Percentiles rank a stretch among this genome's conserved stretches.
phyloP scores from a whole-genome alignment of 2,888 invertebrate genomes.

The Drosophila mimetica region DNA sequence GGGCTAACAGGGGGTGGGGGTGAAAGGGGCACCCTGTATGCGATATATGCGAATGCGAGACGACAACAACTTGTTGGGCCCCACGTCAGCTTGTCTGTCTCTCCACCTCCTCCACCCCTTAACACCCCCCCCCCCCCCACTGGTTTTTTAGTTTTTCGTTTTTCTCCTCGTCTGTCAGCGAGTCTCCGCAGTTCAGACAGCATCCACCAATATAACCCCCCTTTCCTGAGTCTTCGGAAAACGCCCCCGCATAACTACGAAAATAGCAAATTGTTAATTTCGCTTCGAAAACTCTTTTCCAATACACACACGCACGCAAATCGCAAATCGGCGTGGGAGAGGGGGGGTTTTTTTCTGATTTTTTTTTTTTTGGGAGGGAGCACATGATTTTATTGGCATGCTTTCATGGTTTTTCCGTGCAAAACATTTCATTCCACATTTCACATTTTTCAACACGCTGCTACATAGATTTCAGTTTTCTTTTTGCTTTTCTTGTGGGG shows the following conservation, averaged over 20 bases:
- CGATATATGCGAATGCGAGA: constrained; percentile 6
- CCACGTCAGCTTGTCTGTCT: constrained; percentile 43
- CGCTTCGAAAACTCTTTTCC: constrained; percentile 76
- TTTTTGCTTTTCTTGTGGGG: constrained; percentile 3
- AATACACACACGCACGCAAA: constrained; percentile 48
- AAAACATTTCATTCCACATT: constrained; percentile 57
- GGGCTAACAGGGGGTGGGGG: neutral
- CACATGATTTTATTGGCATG: constrained; percentile 77
- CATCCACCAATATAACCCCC: constrained; percentile 33
- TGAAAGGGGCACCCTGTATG: constrained; percentile 13
- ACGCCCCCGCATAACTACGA: constrained; percentile 65
- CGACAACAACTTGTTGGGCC: constrained; percentile 50
- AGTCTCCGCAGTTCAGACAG: constrained; percentile 51
- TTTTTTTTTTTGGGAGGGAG: constrained; percentile 15
- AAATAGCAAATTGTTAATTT: constrained; percentile 79
- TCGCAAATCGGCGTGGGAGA: constrained; percentile 1
- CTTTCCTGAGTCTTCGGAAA: constrained; percentile 26
- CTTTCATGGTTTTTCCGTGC: constrained; percentile 73
- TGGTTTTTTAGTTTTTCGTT: no score
- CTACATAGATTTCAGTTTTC: constrained; percentile 19
- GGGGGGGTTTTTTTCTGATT: constrained; percentile 1
- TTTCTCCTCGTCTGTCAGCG: constrained; percentile 27
- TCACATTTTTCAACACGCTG: constrained; percentile 43
- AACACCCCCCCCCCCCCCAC: no score
- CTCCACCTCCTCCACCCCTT: constrained; percentile 23